Conservation (phyloP, 1,140 invertebrate species). For the Holcopasites calliopsidis region DNA sequence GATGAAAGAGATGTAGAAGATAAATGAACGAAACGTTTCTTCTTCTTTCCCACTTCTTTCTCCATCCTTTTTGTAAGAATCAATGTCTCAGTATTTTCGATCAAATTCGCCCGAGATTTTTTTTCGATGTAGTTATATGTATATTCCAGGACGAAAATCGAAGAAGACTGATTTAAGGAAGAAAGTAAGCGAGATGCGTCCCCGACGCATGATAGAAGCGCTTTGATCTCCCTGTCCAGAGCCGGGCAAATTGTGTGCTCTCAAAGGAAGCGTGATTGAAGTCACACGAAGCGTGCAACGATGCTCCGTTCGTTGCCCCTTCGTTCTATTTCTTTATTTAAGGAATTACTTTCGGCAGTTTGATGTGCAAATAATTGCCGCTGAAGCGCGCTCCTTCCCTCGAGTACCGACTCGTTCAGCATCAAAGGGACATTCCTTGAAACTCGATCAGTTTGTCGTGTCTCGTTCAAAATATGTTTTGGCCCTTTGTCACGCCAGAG, state of each 20-base stretch:
- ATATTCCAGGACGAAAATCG: no score
- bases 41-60: no score
- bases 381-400: background rate
- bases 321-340: constrained; percentile 37
- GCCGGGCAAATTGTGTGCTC: constrained; percentile 32
- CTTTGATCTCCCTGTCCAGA: constrained; percentile 43
- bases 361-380: constrained; percentile 24
- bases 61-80: no score
- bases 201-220: constrained; percentile 16
- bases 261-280: constrained; percentile 53
- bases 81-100: no score
- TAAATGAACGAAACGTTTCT: no score
- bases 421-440: background rate
- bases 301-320: constrained; percentile 6
- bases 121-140: no score
- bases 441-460: background rate
- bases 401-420: background rate
- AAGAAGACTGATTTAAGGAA: constrained; percentile 13
- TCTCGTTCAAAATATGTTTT: no score
- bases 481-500: no score
- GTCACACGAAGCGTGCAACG: constrained; percentile 54
- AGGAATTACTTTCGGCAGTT: constrained; percentile 7
- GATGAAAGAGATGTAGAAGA: background rate
- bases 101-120: background rate
- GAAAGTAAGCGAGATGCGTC: constrained; percentile 19